Evolutionary conservation across 2,113 vertebrate species (phyloP).

Genomic region (Prinia subflava): DNA sequence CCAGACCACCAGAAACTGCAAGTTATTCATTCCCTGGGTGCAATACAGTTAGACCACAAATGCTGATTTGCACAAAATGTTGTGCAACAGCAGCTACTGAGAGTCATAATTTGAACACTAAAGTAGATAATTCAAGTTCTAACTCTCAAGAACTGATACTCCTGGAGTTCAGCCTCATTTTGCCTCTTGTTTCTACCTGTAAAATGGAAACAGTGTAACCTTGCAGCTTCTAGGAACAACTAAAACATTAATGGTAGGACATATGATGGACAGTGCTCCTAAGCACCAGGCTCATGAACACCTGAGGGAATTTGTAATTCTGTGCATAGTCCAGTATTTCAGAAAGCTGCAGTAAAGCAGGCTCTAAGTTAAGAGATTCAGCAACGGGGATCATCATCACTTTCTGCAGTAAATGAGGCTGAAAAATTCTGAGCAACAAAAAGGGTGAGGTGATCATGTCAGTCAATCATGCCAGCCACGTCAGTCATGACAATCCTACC

Average conservation of each 20-base stretch:
- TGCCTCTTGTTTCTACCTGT: not conserved
- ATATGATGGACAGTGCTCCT: not conserved
- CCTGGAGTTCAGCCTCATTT: not conserved
- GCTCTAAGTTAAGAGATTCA: not conserved
- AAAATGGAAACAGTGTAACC: not conserved
- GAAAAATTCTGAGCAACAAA: not conserved
- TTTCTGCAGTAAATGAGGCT: not conserved
- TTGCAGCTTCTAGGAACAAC: not conserved
- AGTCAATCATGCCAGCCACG: not conserved
- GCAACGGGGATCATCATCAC: not conserved
- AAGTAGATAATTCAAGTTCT: not conserved
- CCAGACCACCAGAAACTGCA: not conserved
- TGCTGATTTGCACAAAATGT: not conserved
- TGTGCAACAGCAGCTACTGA: not conserved
- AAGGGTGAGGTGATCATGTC: not conserved
- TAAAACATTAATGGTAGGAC: not conserved
- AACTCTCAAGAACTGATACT: not conserved
- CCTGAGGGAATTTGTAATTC: not conserved
- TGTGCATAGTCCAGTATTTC: not conserved
- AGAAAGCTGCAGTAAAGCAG: not conserved
- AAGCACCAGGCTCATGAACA: not conserved
- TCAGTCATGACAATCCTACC: not conserved
- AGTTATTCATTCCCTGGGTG: not conserved
- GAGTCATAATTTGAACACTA: not conserved
- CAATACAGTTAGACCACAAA: not conserved